phyloP scores from a whole-genome alignment of 2,888 invertebrate species.

The Tenthredo amoena region DNA sequence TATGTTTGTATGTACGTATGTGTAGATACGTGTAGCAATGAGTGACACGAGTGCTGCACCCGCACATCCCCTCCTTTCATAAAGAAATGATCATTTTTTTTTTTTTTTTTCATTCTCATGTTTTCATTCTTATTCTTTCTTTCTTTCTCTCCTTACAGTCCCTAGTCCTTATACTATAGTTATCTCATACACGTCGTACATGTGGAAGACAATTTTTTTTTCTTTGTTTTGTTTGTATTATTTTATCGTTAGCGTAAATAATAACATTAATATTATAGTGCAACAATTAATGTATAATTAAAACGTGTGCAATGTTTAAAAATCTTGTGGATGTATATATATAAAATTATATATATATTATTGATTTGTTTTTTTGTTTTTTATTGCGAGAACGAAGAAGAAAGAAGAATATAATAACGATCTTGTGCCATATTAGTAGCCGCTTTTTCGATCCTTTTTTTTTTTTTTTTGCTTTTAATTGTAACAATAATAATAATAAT shows the following conservation, averaged over 20 bases:
- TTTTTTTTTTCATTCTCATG: not conserved
- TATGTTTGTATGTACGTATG: not conserved
- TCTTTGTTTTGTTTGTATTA: not conserved
- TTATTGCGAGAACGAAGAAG: too few relatives aligned
- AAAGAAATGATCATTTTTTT: too few relatives aligned
- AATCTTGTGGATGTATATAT: too few relatives aligned
- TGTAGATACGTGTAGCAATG: not conserved
- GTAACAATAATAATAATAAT: constrained; percentile 63
- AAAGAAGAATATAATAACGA: too few relatives aligned
- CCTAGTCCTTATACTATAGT: not conserved
- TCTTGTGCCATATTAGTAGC: too few relatives aligned
- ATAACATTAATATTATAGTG: too few relatives aligned
- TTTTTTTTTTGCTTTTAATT: constrained; percentile 53
- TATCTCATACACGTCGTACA: not conserved
- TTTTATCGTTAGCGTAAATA: not conserved
- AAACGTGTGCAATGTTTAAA: too few relatives aligned
- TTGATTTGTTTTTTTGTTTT: too few relatives aligned
- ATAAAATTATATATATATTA: too few relatives aligned
- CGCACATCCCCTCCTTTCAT: too few relatives aligned
- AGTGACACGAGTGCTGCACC: not conserved
- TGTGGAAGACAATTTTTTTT: not conserved
- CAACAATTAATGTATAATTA: too few relatives aligned
- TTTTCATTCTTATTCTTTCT: not conserved
- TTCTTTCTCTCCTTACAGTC: not conserved
- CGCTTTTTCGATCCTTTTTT: constrained; percentile 45